Conservation (phyloP, 2,113 vertebrate species). For the Nannobrachium achirus region DNA sequence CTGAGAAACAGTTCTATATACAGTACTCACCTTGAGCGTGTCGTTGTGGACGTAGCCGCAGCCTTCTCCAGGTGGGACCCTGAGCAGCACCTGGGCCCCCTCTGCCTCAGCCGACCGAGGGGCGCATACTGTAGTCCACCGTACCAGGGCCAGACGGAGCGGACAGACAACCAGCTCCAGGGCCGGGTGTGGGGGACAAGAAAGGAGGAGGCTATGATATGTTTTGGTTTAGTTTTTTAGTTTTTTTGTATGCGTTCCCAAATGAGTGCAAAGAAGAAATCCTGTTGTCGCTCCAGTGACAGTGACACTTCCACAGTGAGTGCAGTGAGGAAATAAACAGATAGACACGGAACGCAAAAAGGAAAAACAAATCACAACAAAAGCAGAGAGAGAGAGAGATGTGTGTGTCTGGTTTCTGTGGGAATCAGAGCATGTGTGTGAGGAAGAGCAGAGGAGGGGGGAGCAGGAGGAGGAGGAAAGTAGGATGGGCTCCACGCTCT, state of each 20-base stretch:
- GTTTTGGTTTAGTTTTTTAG: neutral
- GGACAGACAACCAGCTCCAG: slow-evolving; percentile 12
- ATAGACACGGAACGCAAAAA: neutral
- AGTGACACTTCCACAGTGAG: slow-evolving; percentile 7
- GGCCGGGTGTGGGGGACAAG: neutral
- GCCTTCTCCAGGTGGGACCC: slow-evolving; percentile 51
- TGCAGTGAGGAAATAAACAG: neutral
- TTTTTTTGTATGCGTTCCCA: neutral
- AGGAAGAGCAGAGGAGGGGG: slow-evolving; percentile 8
- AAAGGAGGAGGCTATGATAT: slow-evolving; percentile 13
- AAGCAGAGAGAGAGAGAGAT: neutral
- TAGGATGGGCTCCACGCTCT: slow-evolving; percentile 37
- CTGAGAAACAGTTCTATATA: too few relatives aligned
- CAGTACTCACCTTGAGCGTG: slow-evolving; percentile 45
- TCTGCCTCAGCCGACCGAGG: slow-evolving; percentile 62
- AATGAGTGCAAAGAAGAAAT: slow-evolving; percentile 13
- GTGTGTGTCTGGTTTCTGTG: slow-evolving; percentile 29
- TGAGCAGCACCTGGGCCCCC: slow-evolving; percentile 48
- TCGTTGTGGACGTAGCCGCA: slow-evolving; percentile 40
- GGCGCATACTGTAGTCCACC: slow-evolving; percentile 71
- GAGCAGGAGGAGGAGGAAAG: slow-evolving; percentile 15
- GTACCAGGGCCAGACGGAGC: slow-evolving; percentile 1
- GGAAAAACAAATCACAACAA: neutral
- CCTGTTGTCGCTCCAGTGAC: slow-evolving; percentile 20
- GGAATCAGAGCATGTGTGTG: slow-evolving; percentile 42